Evolutionary conservation across 2,113 vertebrate species (phyloP).

Genomic region (Zapus hudsonius): DNA sequence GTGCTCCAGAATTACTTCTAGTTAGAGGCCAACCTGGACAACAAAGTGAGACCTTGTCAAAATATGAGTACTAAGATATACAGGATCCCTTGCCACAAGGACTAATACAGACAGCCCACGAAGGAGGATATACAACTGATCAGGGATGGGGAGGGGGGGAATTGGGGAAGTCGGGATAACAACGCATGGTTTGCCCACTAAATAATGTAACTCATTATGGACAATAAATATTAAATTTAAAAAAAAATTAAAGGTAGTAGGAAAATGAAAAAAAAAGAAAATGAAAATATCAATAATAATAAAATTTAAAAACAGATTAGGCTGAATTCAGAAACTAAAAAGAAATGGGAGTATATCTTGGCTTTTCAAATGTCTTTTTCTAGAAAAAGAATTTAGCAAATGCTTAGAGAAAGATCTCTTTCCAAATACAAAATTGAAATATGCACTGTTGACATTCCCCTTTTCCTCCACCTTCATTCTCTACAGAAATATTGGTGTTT

Average conservation of each 20-base stretch:
- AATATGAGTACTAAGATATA: too few relatives aligned
- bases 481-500: slow-evolving; percentile 49
- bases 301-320: not conserved
- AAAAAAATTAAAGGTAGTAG: not conserved
- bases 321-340: not conserved
- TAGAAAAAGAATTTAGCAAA: not conserved
- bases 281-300: not conserved
- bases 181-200: too few relatives aligned
- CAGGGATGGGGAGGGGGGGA: too few relatives aligned
- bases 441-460: slow-evolving; percentile 37
- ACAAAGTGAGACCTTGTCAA: not conserved
- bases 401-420: slow-evolving; percentile 38
- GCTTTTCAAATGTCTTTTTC: not conserved
- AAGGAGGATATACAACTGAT: too few relatives aligned
- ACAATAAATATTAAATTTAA: too few relatives aligned
- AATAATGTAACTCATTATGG: too few relatives aligned
- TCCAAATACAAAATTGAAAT: slow-evolving; percentile 61
- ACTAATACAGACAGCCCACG: too few relatives aligned
- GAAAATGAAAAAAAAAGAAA: not conserved
- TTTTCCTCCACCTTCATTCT: not conserved
- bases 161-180: too few relatives aligned
- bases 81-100: too few relatives aligned
- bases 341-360: not conserved
- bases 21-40: not conserved
- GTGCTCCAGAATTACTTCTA: not conserved